phyloP scores from a whole-genome alignment of 2,797 vertebrate species.

The Otolemur crassicaudatus region DNA sequence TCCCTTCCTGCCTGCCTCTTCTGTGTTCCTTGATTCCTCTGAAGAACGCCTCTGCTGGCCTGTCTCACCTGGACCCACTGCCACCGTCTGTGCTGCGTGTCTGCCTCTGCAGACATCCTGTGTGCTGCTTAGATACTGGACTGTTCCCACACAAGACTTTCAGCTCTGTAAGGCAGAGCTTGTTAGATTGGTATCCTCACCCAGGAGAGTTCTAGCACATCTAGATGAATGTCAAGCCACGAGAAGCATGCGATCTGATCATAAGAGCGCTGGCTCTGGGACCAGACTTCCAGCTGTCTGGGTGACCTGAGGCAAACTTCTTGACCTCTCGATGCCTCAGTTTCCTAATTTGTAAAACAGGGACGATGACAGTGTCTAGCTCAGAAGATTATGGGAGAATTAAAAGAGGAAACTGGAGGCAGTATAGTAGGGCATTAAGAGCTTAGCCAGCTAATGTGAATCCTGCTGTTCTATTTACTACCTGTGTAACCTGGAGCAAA shows the following conservation, averaged over 20 bases:
- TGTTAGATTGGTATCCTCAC: not conserved
- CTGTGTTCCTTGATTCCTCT: not conserved
- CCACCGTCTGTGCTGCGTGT: not conserved
- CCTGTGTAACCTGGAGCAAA: not conserved
- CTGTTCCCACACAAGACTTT: not conserved
- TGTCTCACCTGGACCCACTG: not conserved
- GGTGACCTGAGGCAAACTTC: not conserved
- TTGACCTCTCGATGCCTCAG: not conserved
- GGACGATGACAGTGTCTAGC: not conserved
- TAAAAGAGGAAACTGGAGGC: not conserved
- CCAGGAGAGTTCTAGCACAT: not conserved
- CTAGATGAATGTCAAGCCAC: not conserved
- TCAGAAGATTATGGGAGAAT: not conserved
- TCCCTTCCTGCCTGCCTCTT: not conserved
- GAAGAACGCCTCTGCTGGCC: not conserved
- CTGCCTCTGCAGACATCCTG: not conserved
- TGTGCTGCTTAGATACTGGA: not conserved
- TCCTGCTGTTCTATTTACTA: not conserved
- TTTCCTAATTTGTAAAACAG: not conserved
- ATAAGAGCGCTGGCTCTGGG: not conserved
- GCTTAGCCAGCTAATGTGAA: not conserved
- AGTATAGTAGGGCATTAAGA: not conserved
- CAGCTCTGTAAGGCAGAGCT: not conserved
- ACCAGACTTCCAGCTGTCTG: not conserved
- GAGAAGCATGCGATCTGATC: not conserved